A percentile compares a stretch with the other conserved stretches of the same genome.
These are phyloP conservation scores for Antitype chi DNA, from an alignment of 2,888 invertebrate species.

Conservation along the genomic window DNA sequence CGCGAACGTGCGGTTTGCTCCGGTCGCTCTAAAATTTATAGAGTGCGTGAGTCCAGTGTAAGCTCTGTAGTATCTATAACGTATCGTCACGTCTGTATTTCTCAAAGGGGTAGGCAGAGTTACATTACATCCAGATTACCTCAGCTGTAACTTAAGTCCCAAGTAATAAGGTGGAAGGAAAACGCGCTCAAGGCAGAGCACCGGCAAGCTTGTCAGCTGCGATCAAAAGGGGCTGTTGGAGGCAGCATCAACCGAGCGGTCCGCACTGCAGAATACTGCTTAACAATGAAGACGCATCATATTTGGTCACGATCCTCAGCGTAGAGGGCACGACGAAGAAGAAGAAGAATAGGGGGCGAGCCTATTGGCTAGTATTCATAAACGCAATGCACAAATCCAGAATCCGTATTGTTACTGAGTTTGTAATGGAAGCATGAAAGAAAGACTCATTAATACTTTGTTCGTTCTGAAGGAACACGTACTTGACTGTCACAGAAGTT, in stretches of 20 bases:
- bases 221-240: no score
- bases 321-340: no score
- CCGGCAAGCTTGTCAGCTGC: no score
- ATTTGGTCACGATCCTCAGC: no score
- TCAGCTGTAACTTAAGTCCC: neutral
- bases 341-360: neutral
- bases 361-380: no score
- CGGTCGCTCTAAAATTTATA: constrained; percentile 34
- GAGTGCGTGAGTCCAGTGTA: constrained; percentile 17
- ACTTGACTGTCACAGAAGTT: neutral
- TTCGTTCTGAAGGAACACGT: neutral
- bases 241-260: no score
- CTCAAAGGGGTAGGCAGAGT: neutral
- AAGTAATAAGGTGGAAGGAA: neutral
- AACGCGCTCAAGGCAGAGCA: no score
- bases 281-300: no score
- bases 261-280: no score
- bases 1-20: constrained; percentile 31
- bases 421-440: neutral
- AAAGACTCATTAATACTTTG: neutral
- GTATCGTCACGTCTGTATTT: neutral
- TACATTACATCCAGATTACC: neutral
- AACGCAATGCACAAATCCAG: neutral
- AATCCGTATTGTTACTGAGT: neutral
- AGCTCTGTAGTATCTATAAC: neutral